Evolutionary conservation across 2,888 invertebrate species (phyloP), one percentile per base, ranked within the genome.

Genomic region (Prosopocoilus inquinatus): DNA sequence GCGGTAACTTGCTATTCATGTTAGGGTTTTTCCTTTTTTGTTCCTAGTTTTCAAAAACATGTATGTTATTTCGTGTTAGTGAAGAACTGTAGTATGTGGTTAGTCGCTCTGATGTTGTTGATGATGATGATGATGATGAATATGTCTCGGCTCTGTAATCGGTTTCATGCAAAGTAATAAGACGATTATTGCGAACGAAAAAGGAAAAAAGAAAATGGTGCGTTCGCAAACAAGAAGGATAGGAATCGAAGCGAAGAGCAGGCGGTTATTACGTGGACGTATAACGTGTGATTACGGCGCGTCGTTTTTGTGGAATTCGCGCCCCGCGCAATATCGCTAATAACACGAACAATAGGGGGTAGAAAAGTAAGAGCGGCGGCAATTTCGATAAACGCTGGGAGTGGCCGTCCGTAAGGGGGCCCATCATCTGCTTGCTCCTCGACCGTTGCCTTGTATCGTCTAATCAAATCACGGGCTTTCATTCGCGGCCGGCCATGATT

Each of bases 321-420:
- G 38, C 13, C 15, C 15, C 16, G 41, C 16, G 12, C 16, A 41
- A 15, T 41, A 41, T 41, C n/a, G 41, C 41, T 41, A 41, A 41
- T 41, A 41, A 41, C 41, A 41, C n/a, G n/a, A n/a, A 41, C 41
- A 41, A 13, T 15, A 28, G 41, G 16, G 41, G 41, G 41, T 41
- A 41, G 16, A 41, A 41, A 13, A 41, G 13, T 13, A 16, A 41
- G 43, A 51, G 47, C 51, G 51, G 47, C 47, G 47, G 63, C 62
- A 64, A 66, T 66, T 66, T 63, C 60, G 58, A 62, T 66, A 66
- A 66, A 66, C 59, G 62, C 58, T 56, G 61, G 66, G 66, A 59
- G 66, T 64, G 66, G 66, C 57, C 56, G 55, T 47, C 50, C 53
- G 54, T 58, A 47, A 36, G 46, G 44, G 51, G 45, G n/a, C n/a